Percentiles rank a stretch among this genome's conserved stretches.
Evolutionary conservation across 2,797 vertebrate genomes (phyloP).

Genomic region (Enteromius viviparus): DNA sequence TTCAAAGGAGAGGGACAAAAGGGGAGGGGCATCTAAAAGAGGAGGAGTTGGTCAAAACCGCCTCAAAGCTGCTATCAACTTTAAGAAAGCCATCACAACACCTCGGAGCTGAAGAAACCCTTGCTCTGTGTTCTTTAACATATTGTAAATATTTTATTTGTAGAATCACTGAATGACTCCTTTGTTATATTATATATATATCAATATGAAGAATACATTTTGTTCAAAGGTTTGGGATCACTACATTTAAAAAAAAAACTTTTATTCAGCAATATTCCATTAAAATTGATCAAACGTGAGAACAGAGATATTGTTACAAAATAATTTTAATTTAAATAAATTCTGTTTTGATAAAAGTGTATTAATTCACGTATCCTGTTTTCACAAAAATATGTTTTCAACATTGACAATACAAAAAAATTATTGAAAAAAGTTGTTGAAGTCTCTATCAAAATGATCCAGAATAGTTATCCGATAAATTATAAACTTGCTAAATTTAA

Average conservation of each 20-base stretch:
- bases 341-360: neutral
- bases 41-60: constrained; percentile 51
- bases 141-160: neutral
- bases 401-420: too few relatives aligned
- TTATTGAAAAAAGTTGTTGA: too few relatives aligned
- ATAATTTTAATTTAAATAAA: too few relatives aligned
- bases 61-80: constrained; percentile 54
- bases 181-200: neutral
- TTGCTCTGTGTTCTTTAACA: neutral
- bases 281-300: neutral
- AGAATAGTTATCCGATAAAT: too few relatives aligned
- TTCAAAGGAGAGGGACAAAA: constrained; percentile 62
- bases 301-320: neutral
- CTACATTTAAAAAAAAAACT: neutral
- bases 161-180: neutral
- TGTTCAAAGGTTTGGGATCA: neutral
- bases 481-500: too few relatives aligned
- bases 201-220: neutral
- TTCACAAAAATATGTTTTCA: neutral
- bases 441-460: too few relatives aligned
- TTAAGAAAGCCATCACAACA: constrained; percentile 49
- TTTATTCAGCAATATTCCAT: neutral
- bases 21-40: constrained; percentile 48
- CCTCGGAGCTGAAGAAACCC: constrained; percentile 41
- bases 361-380: neutral